A percentile compares a stretch with the other conserved stretches of the same genome.
These are phyloP conservation scores for Epinephelus awoara DNA, from an alignment of 2,797 vertebrate species.

Conservation along the genomic window DNA sequence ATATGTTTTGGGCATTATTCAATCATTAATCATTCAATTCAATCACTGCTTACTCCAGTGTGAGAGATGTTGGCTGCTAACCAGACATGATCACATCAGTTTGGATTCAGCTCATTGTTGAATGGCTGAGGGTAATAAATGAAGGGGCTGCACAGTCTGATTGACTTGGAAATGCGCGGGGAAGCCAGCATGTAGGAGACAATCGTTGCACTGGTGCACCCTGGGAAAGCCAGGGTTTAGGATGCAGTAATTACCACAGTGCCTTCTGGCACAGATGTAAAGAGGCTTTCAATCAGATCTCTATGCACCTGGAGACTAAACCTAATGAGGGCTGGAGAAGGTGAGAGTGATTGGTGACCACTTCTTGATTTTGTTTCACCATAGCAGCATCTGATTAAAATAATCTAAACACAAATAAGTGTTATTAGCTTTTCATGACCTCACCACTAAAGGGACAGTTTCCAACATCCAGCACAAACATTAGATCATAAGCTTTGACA, in stretches of 20 bases:
- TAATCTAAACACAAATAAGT: too few species aligned
- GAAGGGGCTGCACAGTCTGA: conserved; percentile 13
- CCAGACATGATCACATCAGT: conserved; percentile 27
- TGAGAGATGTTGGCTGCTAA: neutral
- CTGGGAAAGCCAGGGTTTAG: conserved; percentile 64
- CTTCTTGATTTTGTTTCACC: neutral
- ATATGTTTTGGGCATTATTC: too few species aligned
- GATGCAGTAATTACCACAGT: conserved; percentile 60
- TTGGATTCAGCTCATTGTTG: conserved; percentile 8
- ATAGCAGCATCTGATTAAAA: conserved; percentile 3
- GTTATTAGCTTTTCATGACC: neutral
- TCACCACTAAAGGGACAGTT: neutral
- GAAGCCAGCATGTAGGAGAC: conserved; percentile 3
- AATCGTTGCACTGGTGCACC: conserved; percentile 35
- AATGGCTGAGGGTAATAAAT: conserved; percentile 11
- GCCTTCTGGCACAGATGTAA: conserved; percentile 64
- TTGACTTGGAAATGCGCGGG: conserved; percentile 41
- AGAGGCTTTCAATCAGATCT: conserved; percentile 74
- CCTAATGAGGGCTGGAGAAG: conserved; percentile 49
- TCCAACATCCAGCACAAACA: neutral
- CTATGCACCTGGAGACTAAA: conserved; percentile 66
- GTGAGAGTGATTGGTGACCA: conserved; percentile 27
- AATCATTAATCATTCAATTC: too few species aligned
- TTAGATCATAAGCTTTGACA: conserved; percentile 3
- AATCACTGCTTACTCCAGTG: too few species aligned